Conservation (phyloP, 2,888 invertebrate species). For the Diplazon laetatorius region DNA sequence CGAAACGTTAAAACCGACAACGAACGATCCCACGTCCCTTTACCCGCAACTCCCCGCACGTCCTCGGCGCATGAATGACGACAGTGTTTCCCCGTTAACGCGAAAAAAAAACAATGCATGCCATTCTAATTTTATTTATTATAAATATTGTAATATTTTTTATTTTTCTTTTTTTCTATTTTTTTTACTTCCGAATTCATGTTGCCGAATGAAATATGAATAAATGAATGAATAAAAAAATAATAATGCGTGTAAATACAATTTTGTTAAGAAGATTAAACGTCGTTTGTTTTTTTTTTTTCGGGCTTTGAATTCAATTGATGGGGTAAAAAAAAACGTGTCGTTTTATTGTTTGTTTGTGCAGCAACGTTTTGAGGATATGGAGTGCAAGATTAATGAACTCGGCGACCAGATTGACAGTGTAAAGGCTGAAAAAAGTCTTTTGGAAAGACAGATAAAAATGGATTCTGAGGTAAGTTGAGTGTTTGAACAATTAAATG, state of each 20-base stretch:
- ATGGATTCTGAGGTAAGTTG: constrained; percentile 77
- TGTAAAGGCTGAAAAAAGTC: constrained; percentile 78
- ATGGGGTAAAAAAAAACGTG: constrained; percentile 69
- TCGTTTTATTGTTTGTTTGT: constrained; percentile 72
- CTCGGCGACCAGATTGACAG: constrained; percentile 78
- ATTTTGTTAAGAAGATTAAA: neutral
- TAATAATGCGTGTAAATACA: too few species aligned
- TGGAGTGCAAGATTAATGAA: constrained; percentile 81
- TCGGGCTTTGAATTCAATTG: constrained; percentile 71
- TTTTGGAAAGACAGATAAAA: constrained; percentile 78
- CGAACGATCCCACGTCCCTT: constrained; percentile 43
- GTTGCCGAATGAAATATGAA: constrained; percentile 70
- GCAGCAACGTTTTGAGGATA: constrained; percentile 81
- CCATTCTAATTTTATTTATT: constrained; percentile 34
- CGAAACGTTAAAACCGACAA: constrained; percentile 72
- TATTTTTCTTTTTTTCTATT: too few species aligned
- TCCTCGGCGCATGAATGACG: constrained; percentile 47
- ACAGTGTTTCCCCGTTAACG: constrained; percentile 31
- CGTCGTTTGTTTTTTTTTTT: neutral
- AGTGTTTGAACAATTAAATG: too few species aligned
- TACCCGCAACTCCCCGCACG: constrained; percentile 22
- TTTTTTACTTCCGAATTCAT: too few species aligned
- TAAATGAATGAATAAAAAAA: constrained; percentile 1
- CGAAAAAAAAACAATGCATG: too few species aligned
- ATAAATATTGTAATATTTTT: constrained; percentile 69